A percentile compares a stretch with the other conserved stretches of the same genome.
Conservation (phyloP, 1,140 invertebrate species). For the Drosophila chauvacae region DNA sequence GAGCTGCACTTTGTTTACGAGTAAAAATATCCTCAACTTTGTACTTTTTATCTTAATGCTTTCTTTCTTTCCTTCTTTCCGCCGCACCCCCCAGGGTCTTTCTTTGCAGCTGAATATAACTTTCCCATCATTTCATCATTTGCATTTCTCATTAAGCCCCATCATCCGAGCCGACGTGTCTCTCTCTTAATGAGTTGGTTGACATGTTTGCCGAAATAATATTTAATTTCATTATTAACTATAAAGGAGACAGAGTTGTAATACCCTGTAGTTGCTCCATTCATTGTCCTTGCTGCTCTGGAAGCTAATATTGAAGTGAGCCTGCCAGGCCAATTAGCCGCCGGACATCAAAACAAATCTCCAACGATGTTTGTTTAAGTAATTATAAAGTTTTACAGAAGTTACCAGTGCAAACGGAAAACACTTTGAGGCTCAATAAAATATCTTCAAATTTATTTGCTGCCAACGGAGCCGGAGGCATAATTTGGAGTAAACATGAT, state of each 20-base stretch:
- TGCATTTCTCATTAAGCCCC: slow-evolving; percentile 71
- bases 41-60: slow-evolving; percentile 68
- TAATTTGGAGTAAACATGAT: slow-evolving; percentile 30
- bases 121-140: slow-evolving; percentile 73
- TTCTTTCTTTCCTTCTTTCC: slow-evolving; percentile 2
- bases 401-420: slow-evolving; percentile 14
- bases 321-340: slow-evolving; percentile 7
- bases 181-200: slow-evolving; percentile 16
- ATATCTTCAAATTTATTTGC: slow-evolving; percentile 2
- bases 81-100: slow-evolving; percentile 20
- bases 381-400: slow-evolving; percentile 18
- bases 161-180: not conserved
- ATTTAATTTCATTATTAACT: slow-evolving; percentile 18
- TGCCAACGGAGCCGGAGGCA: not conserved
- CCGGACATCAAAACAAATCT: slow-evolving; percentile 11
- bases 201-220: slow-evolving; percentile 22
- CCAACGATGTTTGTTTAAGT: slow-evolving; percentile 10
- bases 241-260: not conserved
- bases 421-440: slow-evolving; percentile 7
- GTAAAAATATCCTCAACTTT: slow-evolving; percentile 56
- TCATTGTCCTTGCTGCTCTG: not conserved
- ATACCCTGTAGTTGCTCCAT: not conserved
- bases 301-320: not conserved
- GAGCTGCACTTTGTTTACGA: slow-evolving; percentile 69
- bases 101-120: slow-evolving; percentile 30